Conservation (phyloP, 2,888 invertebrate species). For the Drosophila kuntzei region DNA sequence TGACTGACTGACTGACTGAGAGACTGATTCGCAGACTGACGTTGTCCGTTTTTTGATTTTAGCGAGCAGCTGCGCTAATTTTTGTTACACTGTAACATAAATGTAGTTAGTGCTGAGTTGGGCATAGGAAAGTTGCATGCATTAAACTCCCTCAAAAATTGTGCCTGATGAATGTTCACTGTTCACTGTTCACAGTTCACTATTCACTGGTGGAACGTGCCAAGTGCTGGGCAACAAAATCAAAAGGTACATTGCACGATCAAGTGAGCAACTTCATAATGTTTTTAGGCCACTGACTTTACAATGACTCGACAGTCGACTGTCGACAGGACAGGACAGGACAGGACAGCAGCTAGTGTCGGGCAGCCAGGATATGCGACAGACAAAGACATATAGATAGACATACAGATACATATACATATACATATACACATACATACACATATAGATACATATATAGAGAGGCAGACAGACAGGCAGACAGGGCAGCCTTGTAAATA, state of each 20-base stretch:
- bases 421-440: too few species aligned
- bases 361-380: constrained; percentile 14
- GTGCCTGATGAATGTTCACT: neutral
- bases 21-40: constrained; percentile 30
- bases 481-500: constrained; percentile 54
- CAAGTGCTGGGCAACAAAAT: constrained; percentile 81
- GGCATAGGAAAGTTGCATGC: constrained; percentile 5
- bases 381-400: constrained; percentile 33
- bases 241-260: constrained; percentile 84
- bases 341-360: constrained; percentile 5
- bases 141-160: neutral
- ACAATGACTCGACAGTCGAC: constrained; percentile 63
- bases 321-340: constrained; percentile 5
- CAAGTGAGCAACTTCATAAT: constrained; percentile 84
- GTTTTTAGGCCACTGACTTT: constrained; percentile 79
- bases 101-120: neutral
- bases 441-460: neutral
- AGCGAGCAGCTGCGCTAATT: constrained; percentile 49
- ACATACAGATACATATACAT: neutral
- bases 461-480: constrained; percentile 2
- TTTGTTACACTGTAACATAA: constrained; percentile 6
- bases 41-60: constrained; percentile 42
- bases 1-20: constrained; percentile 8
- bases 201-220: constrained; percentile 68
- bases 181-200: neutral